phyloP scores from a whole-genome alignment of 2,888 invertebrate species.

The Ernsta delagoae region DNA sequence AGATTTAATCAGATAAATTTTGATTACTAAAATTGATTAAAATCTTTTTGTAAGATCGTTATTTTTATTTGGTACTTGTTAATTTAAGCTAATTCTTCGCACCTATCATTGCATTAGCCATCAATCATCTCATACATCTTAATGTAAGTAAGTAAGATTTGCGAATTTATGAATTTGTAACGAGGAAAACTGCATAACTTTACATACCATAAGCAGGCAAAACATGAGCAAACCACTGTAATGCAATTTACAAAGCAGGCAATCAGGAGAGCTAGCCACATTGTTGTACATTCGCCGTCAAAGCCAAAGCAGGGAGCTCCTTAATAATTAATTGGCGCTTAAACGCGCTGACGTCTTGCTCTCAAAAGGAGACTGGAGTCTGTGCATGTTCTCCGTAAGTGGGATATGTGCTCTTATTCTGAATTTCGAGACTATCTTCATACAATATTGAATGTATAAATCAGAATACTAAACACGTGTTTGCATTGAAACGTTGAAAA shows the following conservation, averaged over 20 bases:
- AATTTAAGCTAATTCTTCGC: not conserved
- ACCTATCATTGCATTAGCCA: too few relatives aligned
- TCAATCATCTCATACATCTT: too few relatives aligned
- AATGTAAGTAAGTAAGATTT: not conserved
- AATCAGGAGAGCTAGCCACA: slow-evolving; percentile 78
- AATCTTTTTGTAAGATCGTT: not conserved
- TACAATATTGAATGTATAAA: slow-evolving; percentile 35
- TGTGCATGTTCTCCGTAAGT: slow-evolving; percentile 67
- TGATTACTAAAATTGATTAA: slow-evolving; percentile 2
- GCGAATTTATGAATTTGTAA: not conserved
- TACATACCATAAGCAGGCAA: slow-evolving; percentile 41
- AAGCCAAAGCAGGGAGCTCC: slow-evolving; percentile 78
- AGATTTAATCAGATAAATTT: not conserved
- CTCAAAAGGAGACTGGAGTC: slow-evolving; percentile 71
- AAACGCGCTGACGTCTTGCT: slow-evolving; percentile 80
- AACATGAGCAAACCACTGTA: slow-evolving; percentile 62
- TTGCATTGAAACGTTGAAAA: slow-evolving; percentile 14
- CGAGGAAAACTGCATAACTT: slow-evolving; percentile 32
- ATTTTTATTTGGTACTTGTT: not conserved
- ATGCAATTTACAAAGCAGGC: slow-evolving; percentile 80
- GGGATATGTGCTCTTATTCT: slow-evolving; percentile 40
- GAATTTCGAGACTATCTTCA: slow-evolving; percentile 32
- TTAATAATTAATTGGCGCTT: slow-evolving; percentile 84
- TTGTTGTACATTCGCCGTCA: slow-evolving; percentile 79
- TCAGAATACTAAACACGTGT: slow-evolving; percentile 13